phyloP scores from a whole-genome alignment of 2,888 invertebrate genomes.

The Sesia apiformis region DNA sequence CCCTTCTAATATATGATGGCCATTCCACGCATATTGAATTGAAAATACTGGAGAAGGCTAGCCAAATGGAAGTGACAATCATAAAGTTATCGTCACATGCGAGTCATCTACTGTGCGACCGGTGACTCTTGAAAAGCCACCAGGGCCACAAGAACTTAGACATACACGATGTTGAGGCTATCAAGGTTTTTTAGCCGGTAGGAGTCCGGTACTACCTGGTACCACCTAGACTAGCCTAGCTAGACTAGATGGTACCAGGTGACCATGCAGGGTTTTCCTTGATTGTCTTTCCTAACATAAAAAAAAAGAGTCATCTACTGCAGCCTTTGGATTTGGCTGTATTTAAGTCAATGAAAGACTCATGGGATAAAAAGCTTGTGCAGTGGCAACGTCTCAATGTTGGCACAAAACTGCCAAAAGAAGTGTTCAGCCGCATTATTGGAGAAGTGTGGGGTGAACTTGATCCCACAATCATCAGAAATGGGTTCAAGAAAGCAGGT shows the following conservation, averaged over 20 bases:
- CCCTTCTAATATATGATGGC: constrained; percentile 12
- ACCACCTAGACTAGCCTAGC: no score
- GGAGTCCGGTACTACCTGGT: no score
- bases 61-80: constrained; percentile 14
- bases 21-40: constrained; percentile 11
- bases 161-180: no score
- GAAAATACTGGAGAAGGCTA: constrained; percentile 7
- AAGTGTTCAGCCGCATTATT: constrained; percentile 1
- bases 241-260: no score
- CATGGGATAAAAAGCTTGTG: constrained; percentile 10
- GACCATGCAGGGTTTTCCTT: no score
- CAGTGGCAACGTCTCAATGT: constrained; percentile 12
- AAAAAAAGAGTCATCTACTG: constrained; percentile 16
- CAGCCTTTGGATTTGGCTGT: constrained; percentile 21
- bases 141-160: no score
- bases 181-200: no score
- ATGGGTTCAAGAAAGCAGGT: constrained; percentile 7
- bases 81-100: constrained; percentile 18
- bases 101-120: constrained; percentile 18
- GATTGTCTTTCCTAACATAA: no score
- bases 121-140: no score
- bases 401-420: constrained; percentile 1
- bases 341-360: constrained; percentile 16
- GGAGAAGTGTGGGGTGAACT: constrained; percentile 4
- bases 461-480: constrained; percentile 3